phyloP scores from a whole-genome alignment of 2,888 invertebrate genomes.

The Lysandra coridon region DNA sequence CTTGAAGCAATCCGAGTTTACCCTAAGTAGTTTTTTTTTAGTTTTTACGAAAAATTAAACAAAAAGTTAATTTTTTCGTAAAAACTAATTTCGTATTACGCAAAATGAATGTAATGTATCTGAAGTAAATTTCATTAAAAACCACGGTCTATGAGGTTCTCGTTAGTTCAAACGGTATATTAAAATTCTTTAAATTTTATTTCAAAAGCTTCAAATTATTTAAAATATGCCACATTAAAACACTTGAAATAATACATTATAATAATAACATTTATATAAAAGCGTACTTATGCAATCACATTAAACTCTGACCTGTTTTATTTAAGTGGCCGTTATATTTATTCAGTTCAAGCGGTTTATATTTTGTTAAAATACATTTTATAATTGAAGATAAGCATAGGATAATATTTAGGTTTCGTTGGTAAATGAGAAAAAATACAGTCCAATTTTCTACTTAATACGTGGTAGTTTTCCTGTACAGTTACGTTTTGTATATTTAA shows the following conservation, averaged over 20 bases:
- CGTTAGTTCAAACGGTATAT: not conserved
- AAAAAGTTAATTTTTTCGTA: no score
- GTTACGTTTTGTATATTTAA: no score
- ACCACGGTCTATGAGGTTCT: not conserved
- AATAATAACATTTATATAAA: slow-evolving; percentile 2
- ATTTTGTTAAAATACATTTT: not conserved
- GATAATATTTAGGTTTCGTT: not conserved
- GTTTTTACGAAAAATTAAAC: no score
- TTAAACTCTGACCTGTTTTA: slow-evolving; percentile 15
- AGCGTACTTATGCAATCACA: slow-evolving; percentile 15
- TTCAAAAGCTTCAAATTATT: not conserved
- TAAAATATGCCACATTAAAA: not conserved
- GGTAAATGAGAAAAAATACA: not conserved
- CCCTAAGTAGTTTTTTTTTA: no score
- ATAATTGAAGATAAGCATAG: not conserved
- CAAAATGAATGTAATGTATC: no score
- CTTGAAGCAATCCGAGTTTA: no score
- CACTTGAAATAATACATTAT: slow-evolving; percentile 3
- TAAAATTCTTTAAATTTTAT: not conserved
- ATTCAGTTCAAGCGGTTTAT: not conserved
- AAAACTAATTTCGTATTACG: no score
- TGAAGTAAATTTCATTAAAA: no score
- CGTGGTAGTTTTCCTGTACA: no score
- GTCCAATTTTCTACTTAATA: not conserved
- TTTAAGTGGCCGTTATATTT: slow-evolving; percentile 11